Evolutionary conservation across 2,113 vertebrate species (phyloP), one percentile per base, ranked within the genome.

Genomic region (Solea solea): DNA sequence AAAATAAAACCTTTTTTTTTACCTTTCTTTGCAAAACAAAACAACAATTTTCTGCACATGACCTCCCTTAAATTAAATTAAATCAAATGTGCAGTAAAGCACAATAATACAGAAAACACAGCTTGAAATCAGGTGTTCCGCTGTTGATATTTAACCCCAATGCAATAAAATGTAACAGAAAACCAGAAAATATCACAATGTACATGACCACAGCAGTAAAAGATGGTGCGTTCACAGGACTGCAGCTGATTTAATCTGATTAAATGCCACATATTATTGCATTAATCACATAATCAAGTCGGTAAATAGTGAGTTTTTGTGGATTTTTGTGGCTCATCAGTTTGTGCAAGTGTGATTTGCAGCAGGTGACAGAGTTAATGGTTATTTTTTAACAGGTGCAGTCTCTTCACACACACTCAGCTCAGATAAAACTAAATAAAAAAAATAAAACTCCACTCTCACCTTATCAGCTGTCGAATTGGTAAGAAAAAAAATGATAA

Each of bases 1-100:
- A n/a, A 78, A 54, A 88, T 84, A 84, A 90, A 88, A 87, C 82
- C 73, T 87, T 84, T 80, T 86, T 42, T 15, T 65, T 83, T 65
- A 82, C 66, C 51, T 81, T 82, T 86, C 74, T 10, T 21, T 21
- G 41, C 81, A 83, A 82, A 61, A 90, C 79, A 91, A 88, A 83
- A 64, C 25, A 49, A 11, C 55, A 55, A 28, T 66, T 69, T 81
- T 76, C 70, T 51, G 68, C 42, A 39, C 53, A 58, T 71, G 64
- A 74, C 44, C 8, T 78, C 54, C 64, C 69, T 4, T 34, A 4
- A 34, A 34, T 34, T 34, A 4, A 34, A 34, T 34, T 48, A 48
- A 48, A 48, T 76, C 76, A 57, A 78, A 62, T 10, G 42, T 69
- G 69, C 56, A 10, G 11, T 48, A 13, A 11, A 48, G 11, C 8